A percentile compares a stretch with the other conserved stretches of the same genome.
Evolutionary conservation across 2,113 vertebrate genomes (phyloP).

Genomic region (Gallinago jamesoni): DNA sequence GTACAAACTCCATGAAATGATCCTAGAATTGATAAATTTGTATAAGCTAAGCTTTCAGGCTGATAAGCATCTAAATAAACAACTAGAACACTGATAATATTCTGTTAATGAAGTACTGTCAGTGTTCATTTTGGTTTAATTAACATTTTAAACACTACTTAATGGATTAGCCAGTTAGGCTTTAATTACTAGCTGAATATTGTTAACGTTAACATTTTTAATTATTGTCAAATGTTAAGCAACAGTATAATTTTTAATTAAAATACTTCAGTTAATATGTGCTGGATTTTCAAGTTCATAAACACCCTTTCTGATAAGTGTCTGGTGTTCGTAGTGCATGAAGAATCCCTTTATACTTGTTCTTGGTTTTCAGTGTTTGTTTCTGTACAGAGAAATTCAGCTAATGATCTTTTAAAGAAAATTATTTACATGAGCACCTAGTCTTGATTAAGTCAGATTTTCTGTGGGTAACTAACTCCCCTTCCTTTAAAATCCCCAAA

Average conservation of each 20-base stretch:
- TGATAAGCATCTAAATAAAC: neutral
- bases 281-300: neutral
- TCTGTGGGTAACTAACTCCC: neutral
- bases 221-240: neutral
- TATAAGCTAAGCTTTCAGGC: neutral
- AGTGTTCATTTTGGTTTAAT: neutral
- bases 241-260: neutral
- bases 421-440: neutral
- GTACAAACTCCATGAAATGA: neutral
- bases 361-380: neutral
- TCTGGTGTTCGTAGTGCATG: neutral
- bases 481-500: neutral
- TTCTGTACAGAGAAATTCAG: neutral
- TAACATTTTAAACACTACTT: neutral
- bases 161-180: neutral
- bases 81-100: neutral
- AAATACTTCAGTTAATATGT: neutral
- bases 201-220: neutral
- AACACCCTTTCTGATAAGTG: neutral
- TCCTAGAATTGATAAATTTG: neutral
- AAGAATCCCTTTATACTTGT: neutral
- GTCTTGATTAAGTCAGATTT: neutral
- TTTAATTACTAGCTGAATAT: neutral
- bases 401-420: neutral
- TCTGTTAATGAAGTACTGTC: neutral